phyloP scores from a whole-genome alignment of 2,113 vertebrate genomes.

The Grus americana region DNA sequence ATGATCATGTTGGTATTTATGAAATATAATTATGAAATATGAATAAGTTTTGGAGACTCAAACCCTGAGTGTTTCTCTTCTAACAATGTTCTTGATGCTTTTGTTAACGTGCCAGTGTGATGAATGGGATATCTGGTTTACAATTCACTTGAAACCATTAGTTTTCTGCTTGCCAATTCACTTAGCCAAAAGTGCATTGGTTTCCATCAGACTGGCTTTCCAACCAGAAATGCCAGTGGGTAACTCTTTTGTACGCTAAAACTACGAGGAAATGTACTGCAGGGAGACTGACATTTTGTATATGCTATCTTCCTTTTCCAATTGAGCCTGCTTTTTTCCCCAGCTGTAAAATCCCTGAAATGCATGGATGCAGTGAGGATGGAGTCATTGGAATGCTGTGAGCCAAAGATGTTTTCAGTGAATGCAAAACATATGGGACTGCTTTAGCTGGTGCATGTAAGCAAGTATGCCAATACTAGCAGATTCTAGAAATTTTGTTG shows the following conservation, averaged over 20 bases:
- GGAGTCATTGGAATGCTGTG: not conserved
- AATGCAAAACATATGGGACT: not conserved
- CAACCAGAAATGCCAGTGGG: not conserved
- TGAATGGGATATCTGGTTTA: not conserved
- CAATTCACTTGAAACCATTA: not conserved
- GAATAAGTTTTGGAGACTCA: not conserved
- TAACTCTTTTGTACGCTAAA: not conserved
- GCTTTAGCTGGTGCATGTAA: not conserved
- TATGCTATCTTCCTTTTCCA: not conserved
- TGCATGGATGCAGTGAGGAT: not conserved
- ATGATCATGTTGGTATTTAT: no score
- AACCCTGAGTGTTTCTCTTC: not conserved
- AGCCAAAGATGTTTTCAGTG: not conserved
- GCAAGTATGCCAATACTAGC: accelerated
- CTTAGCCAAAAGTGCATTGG: not conserved
- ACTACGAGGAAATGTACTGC: not conserved
- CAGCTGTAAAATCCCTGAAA: not conserved
- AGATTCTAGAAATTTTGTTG: not conserved
- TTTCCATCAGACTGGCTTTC: not conserved
- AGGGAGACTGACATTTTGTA: not conserved
- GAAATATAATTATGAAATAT: not conserved
- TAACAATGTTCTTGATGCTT: not conserved
- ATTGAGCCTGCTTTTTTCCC: not conserved
- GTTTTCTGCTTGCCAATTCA: not conserved
- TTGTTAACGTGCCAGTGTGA: not conserved